phyloP scores from a whole-genome alignment of 2,113 vertebrate genomes.

The Ceuthmochares aereus region DNA sequence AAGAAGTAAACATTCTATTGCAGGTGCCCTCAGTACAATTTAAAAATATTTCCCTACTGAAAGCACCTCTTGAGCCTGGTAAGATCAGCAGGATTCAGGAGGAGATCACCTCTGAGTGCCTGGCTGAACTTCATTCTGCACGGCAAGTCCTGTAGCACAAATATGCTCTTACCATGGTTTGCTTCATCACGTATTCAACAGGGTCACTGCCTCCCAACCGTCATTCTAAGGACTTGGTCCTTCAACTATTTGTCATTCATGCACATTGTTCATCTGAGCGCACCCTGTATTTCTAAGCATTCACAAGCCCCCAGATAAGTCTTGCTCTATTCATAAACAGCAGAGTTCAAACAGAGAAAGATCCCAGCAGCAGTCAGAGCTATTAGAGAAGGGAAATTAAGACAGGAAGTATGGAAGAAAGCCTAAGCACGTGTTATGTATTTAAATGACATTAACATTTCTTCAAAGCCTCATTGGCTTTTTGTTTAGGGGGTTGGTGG shows the following conservation, averaged over 20 bases:
- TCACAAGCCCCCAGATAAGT: neutral
- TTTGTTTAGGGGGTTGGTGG: neutral
- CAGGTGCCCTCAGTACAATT: neutral
- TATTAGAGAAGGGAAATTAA: constrained; percentile 55
- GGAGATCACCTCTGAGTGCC: neutral
- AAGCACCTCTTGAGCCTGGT: neutral
- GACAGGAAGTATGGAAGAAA: constrained; percentile 9
- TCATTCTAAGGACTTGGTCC: neutral
- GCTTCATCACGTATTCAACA: constrained; percentile 14
- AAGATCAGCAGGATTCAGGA: neutral
- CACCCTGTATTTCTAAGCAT: neutral
- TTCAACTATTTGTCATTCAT: neutral
- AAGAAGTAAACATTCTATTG: neutral
- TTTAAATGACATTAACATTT: neutral
- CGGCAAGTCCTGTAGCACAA: neutral
- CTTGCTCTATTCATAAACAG: constrained; percentile 22
- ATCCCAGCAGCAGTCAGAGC: constrained; percentile 17
- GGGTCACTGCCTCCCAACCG: neutral
- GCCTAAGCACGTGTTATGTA: neutral
- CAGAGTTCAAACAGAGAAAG: constrained; percentile 36
- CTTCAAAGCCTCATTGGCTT: neutral
- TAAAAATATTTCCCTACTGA: neutral
- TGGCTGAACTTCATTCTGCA: neutral
- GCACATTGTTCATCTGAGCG: neutral
- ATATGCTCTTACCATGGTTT: neutral